Conservation (phyloP, 2,113 vertebrate species). For the Pomatorhinus ruficollis region DNA sequence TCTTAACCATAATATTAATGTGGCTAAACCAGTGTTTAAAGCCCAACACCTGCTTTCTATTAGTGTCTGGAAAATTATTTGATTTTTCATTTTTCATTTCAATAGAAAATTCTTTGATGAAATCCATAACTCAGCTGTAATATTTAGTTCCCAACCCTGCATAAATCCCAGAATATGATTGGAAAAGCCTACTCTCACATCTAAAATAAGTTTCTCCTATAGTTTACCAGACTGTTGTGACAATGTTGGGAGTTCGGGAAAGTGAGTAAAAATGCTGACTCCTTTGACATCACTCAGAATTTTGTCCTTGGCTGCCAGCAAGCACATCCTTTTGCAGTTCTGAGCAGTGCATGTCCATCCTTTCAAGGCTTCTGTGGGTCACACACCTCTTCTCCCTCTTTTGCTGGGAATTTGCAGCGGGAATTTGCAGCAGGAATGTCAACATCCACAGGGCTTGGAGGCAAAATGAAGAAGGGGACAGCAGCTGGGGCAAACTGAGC, state of each 20-base stretch:
- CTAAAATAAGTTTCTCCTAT: background rate
- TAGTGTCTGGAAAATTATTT: background rate
- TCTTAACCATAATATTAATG: constrained; percentile 53
- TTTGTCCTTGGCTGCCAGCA: background rate
- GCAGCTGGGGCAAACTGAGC: fast-evolving
- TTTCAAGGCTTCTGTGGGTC: background rate
- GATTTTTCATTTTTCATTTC: constrained; percentile 30
- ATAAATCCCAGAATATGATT: background rate
- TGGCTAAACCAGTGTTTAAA: constrained; percentile 25
- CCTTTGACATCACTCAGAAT: background rate
- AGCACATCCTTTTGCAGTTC: too few relatives aligned
- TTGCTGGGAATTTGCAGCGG: background rate
- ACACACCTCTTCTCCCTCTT: background rate
- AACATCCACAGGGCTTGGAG: fast-evolving
- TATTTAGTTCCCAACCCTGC: background rate
- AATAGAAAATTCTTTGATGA: constrained; percentile 27
- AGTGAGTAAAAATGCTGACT: background rate
- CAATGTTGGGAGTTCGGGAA: background rate
- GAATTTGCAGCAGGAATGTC: background rate
- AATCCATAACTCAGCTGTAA: constrained; percentile 9
- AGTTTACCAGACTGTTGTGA: background rate
- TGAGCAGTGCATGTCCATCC: background rate
- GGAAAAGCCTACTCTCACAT: background rate
- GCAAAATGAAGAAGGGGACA: background rate
- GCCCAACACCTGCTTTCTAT: constrained; percentile 44